Base-by-base conservation (phyloP, 2,113 vertebrate genomes). In the Eolophus roseicapilla region DNA sequence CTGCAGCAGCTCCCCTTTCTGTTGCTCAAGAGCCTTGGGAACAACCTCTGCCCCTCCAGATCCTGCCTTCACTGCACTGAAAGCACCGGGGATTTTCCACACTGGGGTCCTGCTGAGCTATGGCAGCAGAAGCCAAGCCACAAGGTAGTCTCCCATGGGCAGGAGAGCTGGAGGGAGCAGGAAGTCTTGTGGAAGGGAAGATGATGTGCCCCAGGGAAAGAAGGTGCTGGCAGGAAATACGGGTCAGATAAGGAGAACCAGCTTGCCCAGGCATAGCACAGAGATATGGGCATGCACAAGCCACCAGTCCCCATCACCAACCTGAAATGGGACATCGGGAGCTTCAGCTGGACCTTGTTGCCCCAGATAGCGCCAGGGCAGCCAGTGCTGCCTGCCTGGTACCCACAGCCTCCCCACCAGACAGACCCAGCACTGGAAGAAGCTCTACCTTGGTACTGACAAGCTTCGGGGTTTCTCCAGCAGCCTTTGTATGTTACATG, bases 21-120 rank as follows among this genome's bases (percentile, higher is more conserved):
- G 53, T 96, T 97, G 93, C 86, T 94, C 88, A 96, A 97, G 87
- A 94, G 76, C 31, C 86, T 93, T 71, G 50, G 62, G 52, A 83
- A 29, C 2, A 55, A 94, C 82, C 94, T 95, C 89, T 95, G 82
- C 88, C 90, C 88, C 57, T 86, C 73, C 74, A 93, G 83, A 78
- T 24, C 47, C 49, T 50, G 57, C 67, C 90, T 79, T 62, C 3
- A 6, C 80, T 55, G 10, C 59, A 39, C 73, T 39, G n/a, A 53
- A 43, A 79, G 63, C n/a, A 24, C 63, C 0, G 7, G 77, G 88
- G 55, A 96, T 95, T 97, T 96, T 97, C 95, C 96, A 96, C 3
- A 0, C 43, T 35, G 44, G 27, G 68, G 13, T 28, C 64, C 65
- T 78, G 90, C 74, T 77, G 64, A 49, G 69, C 57, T 12, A 0